Evolutionary conservation across 92 coral and sea anemone species (phyloP).

Genomic region (Parazoanthus swiftii): DNA sequence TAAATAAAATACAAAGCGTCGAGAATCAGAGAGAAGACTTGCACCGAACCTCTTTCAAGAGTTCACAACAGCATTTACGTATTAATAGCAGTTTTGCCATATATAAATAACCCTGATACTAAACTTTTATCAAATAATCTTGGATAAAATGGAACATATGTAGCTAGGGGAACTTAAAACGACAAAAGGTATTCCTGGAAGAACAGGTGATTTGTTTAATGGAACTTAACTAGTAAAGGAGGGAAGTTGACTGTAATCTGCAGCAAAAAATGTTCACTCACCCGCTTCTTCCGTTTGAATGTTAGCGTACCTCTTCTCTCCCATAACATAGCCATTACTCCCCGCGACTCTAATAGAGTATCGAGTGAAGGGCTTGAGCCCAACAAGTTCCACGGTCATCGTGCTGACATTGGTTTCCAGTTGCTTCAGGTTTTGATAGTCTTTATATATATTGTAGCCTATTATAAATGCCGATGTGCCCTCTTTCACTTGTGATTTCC

Average conservation of each 20-base stretch:
- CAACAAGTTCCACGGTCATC: background rate
- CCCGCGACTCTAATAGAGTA: background rate
- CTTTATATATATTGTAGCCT: background rate
- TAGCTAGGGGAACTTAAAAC: background rate
- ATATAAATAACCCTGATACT: background rate
- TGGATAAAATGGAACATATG: no score
- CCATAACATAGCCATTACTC: background rate
- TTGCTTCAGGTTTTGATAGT: background rate
- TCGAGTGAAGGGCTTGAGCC: background rate
- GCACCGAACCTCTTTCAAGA: no score
- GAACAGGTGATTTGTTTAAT: no score
- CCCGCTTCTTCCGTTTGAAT: slow-evolving; percentile 20
- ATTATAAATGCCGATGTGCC: slow-evolving; percentile 13
- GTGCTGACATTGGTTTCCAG: background rate
- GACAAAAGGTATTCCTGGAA: background rate
- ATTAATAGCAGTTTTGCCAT: no score
- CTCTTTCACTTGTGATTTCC: slow-evolving; percentile 27
- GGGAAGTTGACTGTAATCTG: background rate
- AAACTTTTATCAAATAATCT: no score
- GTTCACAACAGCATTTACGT: no score
- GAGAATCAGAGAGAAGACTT: no score
- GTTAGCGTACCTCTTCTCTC: background rate
- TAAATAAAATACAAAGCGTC: no score
- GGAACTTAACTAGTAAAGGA: background rate
- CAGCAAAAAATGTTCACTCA: background rate